Evolutionary conservation across 2,113 vertebrate genomes (phyloP).

Genomic region (Zapus hudsonius): DNA sequence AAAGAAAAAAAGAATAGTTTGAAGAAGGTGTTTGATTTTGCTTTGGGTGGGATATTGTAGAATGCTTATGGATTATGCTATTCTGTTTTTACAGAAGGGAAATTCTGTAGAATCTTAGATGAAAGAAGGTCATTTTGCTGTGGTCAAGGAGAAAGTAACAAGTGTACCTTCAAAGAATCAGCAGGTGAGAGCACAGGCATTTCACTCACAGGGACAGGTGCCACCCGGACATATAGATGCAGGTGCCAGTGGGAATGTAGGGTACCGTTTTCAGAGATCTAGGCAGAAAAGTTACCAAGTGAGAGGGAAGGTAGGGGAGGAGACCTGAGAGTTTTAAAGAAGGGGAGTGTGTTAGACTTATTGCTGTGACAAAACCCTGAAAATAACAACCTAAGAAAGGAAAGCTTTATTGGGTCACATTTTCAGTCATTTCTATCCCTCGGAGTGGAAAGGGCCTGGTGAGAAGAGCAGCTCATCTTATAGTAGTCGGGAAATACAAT

Average conservation of each 20-base stretch:
- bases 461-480: too few species aligned
- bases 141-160: background rate
- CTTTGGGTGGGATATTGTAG: too few species aligned
- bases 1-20: too few species aligned
- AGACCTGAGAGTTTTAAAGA: background rate
- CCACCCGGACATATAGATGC: background rate
- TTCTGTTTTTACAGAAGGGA: background rate
- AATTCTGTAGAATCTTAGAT: too few species aligned
- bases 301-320: background rate
- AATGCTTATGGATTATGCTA: too few species aligned
- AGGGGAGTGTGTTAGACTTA: background rate
- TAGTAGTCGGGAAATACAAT: background rate
- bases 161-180: background rate
- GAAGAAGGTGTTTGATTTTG: background rate
- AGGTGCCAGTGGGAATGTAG: rapidly evolving
- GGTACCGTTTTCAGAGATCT: background rate
- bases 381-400: background rate
- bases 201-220: background rate
- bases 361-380: background rate
- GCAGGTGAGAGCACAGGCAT: rapidly evolving
- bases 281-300: background rate
- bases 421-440: too few species aligned
- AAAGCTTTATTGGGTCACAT: rapidly evolving
- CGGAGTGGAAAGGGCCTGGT: background rate
- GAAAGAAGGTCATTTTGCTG: too few species aligned